A percentile compares a stretch with the other conserved stretches of the same genome.
phyloP scores from a whole-genome alignment of 2,797 vertebrate genomes.

The Anabas testudineus region DNA sequence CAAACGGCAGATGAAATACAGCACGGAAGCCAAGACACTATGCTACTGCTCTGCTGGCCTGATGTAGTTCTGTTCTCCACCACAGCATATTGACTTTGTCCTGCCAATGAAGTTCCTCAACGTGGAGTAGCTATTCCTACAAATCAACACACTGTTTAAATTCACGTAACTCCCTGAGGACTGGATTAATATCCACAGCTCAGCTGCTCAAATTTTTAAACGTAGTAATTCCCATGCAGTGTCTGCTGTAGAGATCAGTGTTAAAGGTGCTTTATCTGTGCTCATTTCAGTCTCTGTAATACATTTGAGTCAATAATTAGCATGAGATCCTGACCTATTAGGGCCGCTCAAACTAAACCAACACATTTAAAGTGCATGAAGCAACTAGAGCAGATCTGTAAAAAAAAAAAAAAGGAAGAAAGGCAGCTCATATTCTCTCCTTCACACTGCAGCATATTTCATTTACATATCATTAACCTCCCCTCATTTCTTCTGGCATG shows the following conservation, averaged over 20 bases:
- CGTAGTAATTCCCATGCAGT: constrained; percentile 49
- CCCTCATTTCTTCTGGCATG: constrained; percentile 70
- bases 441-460: constrained; percentile 73
- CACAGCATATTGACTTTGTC: constrained; percentile 25
- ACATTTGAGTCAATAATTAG: constrained; percentile 61
- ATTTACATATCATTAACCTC: constrained; percentile 83
- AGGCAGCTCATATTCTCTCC: constrained; percentile 70
- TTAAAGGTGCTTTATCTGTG: constrained; percentile 62
- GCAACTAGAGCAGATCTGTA: constrained; percentile 56
- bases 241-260: constrained; percentile 47
- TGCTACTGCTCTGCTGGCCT: constrained; percentile 15
- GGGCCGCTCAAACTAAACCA: constrained; percentile 39
- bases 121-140: constrained; percentile 50
- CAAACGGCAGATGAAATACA: constrained; percentile 45
- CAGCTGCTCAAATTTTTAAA: constrained; percentile 50
- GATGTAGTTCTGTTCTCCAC: constrained; percentile 19
- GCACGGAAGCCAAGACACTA: constrained; percentile 39
- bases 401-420: constrained; percentile 10
- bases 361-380: constrained; percentile 53
- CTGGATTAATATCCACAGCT: constrained; percentile 66
- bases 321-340: constrained; percentile 62
- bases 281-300: constrained; percentile 58
- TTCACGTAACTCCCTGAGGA: constrained; percentile 59
- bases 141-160: constrained; percentile 65
- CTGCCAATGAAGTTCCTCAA: constrained; percentile 32